Evolutionary conservation across 2,888 invertebrate species (phyloP).

Genomic region (Thecocarcelia acutangulata): DNA sequence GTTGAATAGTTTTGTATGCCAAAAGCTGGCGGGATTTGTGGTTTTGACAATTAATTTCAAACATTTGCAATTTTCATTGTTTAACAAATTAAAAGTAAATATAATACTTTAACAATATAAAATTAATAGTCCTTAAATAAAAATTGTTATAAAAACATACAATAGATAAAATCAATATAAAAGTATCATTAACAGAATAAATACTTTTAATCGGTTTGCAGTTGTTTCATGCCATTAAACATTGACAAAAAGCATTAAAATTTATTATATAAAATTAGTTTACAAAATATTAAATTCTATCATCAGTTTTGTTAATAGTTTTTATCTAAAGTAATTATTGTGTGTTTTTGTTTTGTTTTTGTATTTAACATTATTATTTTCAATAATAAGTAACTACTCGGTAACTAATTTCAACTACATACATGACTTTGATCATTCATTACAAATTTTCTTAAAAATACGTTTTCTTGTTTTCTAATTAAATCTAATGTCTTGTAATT

Average conservation of each 20-base stretch:
- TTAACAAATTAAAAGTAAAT: neutral
- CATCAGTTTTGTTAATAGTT: neutral
- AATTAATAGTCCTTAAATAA: neutral
- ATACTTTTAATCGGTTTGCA: conserved; percentile 1
- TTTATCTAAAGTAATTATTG: conserved; percentile 64
- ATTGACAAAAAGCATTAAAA: conserved; percentile 39
- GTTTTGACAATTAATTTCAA: conserved; percentile 13
- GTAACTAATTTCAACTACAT: conserved; percentile 6
- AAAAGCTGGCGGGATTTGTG: conserved; percentile 24
- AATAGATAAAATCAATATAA: too few species aligned
- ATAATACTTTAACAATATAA: neutral
- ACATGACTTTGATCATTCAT: conserved; percentile 14
- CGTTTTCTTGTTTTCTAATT: conserved; percentile 16
- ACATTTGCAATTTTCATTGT: conserved; percentile 18
- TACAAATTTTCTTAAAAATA: conserved; percentile 40
- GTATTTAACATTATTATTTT: conserved; percentile 22
- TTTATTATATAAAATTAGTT: neutral
- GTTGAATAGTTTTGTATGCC: conserved; percentile 13
- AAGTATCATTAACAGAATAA: too few species aligned
- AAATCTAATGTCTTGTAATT: neutral
- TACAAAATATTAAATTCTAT: conserved; percentile 8
- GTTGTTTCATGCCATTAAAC: conserved; percentile 29
- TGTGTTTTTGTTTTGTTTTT: conserved; percentile 40
- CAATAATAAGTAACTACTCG: conserved; percentile 9
- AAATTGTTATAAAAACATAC: neutral